Evolutionary conservation across 2,888 invertebrate species (phyloP).

Genomic region (Lasioglossum villosulum): DNA sequence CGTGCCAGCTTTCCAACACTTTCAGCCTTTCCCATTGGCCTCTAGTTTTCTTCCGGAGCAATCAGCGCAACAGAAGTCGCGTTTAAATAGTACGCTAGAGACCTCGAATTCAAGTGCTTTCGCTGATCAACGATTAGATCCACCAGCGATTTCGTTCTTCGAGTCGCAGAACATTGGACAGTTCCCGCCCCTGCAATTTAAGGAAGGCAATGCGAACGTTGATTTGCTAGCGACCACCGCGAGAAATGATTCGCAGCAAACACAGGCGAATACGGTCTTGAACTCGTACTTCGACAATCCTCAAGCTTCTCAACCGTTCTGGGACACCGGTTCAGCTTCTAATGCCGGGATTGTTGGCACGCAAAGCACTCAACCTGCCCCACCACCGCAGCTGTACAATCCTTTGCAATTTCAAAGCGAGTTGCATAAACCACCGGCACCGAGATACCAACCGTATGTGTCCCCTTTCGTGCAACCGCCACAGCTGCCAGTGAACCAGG

Average conservation of each 20-base stretch:
- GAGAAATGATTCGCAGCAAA: conserved; percentile 19
- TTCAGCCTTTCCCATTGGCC: conserved; percentile 22
- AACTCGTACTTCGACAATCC: conserved; percentile 5
- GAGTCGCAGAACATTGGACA: not conserved
- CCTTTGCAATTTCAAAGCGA: conserved; percentile 68
- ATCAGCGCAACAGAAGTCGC: conserved; percentile 37
- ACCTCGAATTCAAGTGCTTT: not conserved
- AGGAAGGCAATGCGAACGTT: conserved; percentile 23
- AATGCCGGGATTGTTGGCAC: not conserved
- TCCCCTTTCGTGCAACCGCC: conserved; percentile 27
- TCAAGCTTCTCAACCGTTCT: conserved; percentile 10
- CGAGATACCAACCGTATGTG: conserved; percentile 16
- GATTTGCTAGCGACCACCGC: not conserved
- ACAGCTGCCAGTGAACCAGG: conserved; percentile 42
- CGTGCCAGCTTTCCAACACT: conserved; percentile 36
- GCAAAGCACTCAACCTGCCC: conserved; percentile 22
- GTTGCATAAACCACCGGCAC: conserved; percentile 9
- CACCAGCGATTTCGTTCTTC: conserved; percentile 42
- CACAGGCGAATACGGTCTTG: not conserved
- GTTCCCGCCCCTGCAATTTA: conserved; percentile 15
- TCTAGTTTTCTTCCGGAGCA: conserved; percentile 35
- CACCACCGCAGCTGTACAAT: conserved; percentile 74
- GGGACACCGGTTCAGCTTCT: conserved; percentile 35
- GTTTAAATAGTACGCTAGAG: conserved; percentile 27
- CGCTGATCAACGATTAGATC: conserved; percentile 9